A percentile compares a stretch with the other conserved stretches of the same genome.
phyloP scores from a whole-genome alignment of 2,888 invertebrate species.

The Drosophila atripex region DNA sequence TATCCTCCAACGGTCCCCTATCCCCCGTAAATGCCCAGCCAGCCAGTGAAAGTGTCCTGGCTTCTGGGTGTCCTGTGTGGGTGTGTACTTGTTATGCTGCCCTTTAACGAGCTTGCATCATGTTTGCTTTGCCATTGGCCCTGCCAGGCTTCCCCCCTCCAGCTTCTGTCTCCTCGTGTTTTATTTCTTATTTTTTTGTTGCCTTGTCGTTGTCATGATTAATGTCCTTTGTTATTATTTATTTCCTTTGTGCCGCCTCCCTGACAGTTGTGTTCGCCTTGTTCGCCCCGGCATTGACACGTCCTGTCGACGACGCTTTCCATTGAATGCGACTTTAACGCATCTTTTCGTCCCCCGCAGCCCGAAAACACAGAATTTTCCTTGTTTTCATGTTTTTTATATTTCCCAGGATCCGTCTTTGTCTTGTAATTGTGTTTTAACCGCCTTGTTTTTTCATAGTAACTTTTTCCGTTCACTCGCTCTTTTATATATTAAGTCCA shows the following conservation, averaged over 20 bases:
- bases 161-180: constrained; percentile 12
- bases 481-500: neutral
- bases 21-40: neutral
- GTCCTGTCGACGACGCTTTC: constrained; percentile 63
- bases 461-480: neutral
- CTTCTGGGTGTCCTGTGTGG: constrained; percentile 4
- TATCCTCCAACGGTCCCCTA: constrained; percentile 1
- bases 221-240: constrained; percentile 76
- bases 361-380: neutral
- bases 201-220: constrained; percentile 75
- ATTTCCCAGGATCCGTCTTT: constrained; percentile 15
- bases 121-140: constrained; percentile 53
- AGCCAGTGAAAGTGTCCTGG: constrained; percentile 7
- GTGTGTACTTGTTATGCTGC: constrained; percentile 59
- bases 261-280: constrained; percentile 57
- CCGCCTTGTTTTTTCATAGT: neutral
- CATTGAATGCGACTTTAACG: constrained; percentile 47
- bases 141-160: constrained; percentile 32
- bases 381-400: constrained; percentile 26
- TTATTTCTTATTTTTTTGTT: constrained; percentile 17
- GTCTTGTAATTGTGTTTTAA: constrained; percentile 26
- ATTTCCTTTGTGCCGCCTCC: constrained; percentile 65
- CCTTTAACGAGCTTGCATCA: constrained; percentile 67
- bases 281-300: constrained; percentile 60
- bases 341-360: constrained; percentile 6